Base-by-base conservation (phyloP, 2,797 vertebrate species). In the Poecilia velifera region DNA sequence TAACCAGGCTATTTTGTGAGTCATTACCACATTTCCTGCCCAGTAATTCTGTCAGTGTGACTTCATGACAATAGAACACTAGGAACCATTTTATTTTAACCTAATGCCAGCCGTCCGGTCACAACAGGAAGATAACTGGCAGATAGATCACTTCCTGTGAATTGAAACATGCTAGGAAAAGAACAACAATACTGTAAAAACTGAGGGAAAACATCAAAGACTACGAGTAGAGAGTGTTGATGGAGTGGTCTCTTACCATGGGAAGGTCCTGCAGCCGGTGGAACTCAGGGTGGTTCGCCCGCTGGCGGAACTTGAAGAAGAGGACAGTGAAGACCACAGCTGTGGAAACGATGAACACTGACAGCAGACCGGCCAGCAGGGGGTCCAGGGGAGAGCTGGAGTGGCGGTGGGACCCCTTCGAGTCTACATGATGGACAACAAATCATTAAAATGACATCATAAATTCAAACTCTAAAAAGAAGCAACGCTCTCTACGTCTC, bases 201-300 rank as follows among this genome's bases (percentile, higher is more conserved):
- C 28, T 31, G 28, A 31, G 31, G 28, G 28, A 59, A 14, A 68
- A 18, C 8, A 12, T 13, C 66, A 12, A n/a, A 25, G 22, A n/a
- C 25, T 8, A 28, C 1, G 10, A 46, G 43, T 14, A 45, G 39
- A 70, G 66, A 70, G 12, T 39, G 36, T 66, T 66, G 36, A 68
- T 2, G 62, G 62, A 36, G 62, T 39, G 62, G 36, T 89, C 22
- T 74, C 77, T 96, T 84, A 97, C 97, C 97, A 98, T 98, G 72
- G 97, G 97, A 20, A 98, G 94, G 86, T 98, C 97, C 86, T 98
- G 97, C 79, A 98, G 95, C 41, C 97, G 96, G 28, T 97, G 96
- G 90, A 98, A 98, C 79, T 97, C 97, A 7, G 97, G 96, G 83
- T 95, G 96, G 84, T 91, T 93, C 64, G 92, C 95, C 71, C 93